phyloP scores from a whole-genome alignment of 2,113 vertebrate genomes.

The Grus americana region DNA sequence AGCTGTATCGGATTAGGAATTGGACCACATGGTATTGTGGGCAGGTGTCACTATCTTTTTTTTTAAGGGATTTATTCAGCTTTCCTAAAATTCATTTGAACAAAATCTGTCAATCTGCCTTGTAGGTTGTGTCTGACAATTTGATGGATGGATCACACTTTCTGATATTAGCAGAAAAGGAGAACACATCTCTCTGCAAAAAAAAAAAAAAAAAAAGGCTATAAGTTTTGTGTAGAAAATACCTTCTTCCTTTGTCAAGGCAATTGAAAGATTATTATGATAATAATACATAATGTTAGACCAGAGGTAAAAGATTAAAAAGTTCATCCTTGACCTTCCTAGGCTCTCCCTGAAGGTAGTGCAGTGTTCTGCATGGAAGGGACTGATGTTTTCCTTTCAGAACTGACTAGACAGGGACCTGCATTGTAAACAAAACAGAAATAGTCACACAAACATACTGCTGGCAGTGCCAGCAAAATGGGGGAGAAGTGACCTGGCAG shows the following conservation, averaged over 20 bases:
- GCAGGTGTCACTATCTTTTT: not conserved
- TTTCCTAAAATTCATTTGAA: constrained; percentile 8
- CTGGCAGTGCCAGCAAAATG: not conserved
- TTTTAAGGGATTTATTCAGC: not conserved
- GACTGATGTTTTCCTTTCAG: not conserved
- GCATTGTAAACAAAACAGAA: not conserved
- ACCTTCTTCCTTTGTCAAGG: not conserved
- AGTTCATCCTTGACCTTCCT: not conserved
- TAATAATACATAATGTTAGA: not conserved
- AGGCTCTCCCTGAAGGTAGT: not conserved
- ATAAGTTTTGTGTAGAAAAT: not conserved
- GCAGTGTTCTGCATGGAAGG: not conserved
- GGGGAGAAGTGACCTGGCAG: not conserved
- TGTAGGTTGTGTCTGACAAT: not conserved
- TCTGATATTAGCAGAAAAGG: not conserved
- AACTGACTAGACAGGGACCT: not conserved
- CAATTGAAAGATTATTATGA: not conserved
- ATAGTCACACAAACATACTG: not conserved
- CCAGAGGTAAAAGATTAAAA: not conserved
- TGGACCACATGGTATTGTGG: constrained; percentile 1
- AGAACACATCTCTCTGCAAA: not conserved
- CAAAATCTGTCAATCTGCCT: constrained; percentile 11
- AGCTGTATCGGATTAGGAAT: not conserved
- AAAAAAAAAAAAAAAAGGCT: not conserved
- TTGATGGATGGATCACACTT: constrained; percentile 13